Evolutionary conservation across 2,797 vertebrate genomes (phyloP).

Genomic region (Coilia nasus): DNA sequence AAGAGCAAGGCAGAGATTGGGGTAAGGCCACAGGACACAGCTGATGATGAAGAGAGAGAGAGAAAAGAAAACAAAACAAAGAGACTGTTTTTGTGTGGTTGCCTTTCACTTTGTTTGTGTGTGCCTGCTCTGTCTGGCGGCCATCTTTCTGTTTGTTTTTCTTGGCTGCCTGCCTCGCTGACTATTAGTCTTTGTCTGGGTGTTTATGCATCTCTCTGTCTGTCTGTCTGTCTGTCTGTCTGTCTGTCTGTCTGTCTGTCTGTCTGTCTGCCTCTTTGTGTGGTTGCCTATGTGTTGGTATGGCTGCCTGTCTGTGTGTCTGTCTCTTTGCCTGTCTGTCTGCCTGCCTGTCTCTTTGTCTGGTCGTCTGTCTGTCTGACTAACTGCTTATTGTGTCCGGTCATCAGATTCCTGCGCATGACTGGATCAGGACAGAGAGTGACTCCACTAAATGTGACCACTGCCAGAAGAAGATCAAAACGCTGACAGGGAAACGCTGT

Average conservation of each 20-base stretch:
- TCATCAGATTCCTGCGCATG: slow-evolving; percentile 77
- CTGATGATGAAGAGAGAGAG: background rate
- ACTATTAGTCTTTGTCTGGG: too few relatives aligned
- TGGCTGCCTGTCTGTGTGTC: slow-evolving; percentile 20
- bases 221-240: too few relatives aligned
- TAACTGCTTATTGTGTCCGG: background rate
- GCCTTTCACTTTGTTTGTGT: background rate
- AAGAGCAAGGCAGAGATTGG: slow-evolving; percentile 81
- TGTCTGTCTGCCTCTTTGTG: background rate
- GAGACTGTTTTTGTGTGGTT: background rate
- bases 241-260: too few relatives aligned
- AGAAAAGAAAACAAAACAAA: background rate
- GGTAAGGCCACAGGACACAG: slow-evolving; percentile 70
- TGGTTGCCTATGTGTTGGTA: background rate
- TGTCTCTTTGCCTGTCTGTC: background rate
- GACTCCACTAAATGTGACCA: slow-evolving; percentile 79
- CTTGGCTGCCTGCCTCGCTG: too few relatives aligned
- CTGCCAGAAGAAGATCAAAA: slow-evolving; percentile 89
- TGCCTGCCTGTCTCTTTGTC: background rate
- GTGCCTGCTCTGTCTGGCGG: too few relatives aligned
- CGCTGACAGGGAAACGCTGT: slow-evolving; percentile 79
- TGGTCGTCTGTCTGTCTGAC: slow-evolving; percentile 3
- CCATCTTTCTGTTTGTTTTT: too few relatives aligned
- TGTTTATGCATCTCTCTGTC: too few relatives aligned
- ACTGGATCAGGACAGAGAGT: slow-evolving; percentile 85